Conservation (phyloP, 2,797 vertebrate species). For the Chiroxiphia lanceolata region DNA sequence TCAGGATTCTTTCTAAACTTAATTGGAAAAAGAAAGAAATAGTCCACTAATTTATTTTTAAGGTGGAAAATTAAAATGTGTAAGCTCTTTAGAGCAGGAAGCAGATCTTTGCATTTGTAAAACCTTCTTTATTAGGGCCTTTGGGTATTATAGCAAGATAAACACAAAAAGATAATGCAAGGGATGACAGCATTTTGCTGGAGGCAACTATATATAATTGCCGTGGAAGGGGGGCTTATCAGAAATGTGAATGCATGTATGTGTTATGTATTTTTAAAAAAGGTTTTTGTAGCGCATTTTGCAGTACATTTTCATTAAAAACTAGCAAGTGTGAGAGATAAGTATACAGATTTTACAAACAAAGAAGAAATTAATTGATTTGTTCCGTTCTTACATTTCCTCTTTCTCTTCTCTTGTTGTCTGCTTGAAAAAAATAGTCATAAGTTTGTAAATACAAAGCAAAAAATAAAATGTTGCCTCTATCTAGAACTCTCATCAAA, state of each 20-base stretch:
- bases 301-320: not conserved
- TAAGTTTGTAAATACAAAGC: constrained; percentile 42
- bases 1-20: not conserved
- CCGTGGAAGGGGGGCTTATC: not conserved
- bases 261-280: not conserved
- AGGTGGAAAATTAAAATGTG: not conserved
- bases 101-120: not conserved
- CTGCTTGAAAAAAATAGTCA: constrained; percentile 42
- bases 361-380: not conserved
- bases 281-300: constrained; percentile 8
- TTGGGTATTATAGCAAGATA: constrained; percentile 6
- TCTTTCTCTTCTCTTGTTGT: constrained; percentile 4
- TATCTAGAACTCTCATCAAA: constrained; percentile 58
- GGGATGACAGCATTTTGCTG: not conserved
- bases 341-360: not conserved
- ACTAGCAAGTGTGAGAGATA: not conserved
- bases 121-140: not conserved
- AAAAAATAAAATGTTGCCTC: constrained; percentile 66
- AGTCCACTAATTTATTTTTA: not conserved
- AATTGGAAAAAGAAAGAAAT: not conserved
- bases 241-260: not conserved
- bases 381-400: not conserved
- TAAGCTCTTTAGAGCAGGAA: not conserved
- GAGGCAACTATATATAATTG: not conserved
- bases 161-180: constrained; percentile 18